Conservation (phyloP, 1,140 invertebrate species). For the Bradysia coprophila region DNA sequence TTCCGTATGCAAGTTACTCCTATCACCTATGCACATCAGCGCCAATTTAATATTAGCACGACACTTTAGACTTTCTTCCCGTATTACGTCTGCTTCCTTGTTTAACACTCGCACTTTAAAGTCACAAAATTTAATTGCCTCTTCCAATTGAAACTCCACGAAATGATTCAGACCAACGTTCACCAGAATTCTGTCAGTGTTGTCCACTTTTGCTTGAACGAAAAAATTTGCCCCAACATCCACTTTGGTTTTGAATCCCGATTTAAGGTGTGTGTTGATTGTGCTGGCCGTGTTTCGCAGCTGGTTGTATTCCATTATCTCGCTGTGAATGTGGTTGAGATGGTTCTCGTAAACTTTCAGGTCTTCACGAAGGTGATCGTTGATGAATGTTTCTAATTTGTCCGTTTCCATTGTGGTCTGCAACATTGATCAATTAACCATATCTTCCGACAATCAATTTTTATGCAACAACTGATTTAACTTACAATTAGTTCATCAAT, state of each 20-base stretch:
- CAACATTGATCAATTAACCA: no score
- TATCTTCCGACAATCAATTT: no score
- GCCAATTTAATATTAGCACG: slow-evolving; percentile 68
- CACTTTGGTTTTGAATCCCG: slow-evolving; percentile 57
- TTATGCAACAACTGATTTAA: no score
- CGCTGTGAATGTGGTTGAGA: slow-evolving; percentile 38
- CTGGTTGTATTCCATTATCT: slow-evolving; percentile 54
- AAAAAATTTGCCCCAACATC: slow-evolving; percentile 61
- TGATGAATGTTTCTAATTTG: slow-evolving; percentile 37
- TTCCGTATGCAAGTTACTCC: slow-evolving; percentile 22
- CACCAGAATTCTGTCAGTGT: slow-evolving; percentile 48
- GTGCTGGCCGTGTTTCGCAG: slow-evolving; percentile 41
- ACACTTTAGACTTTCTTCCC: slow-evolving; percentile 42
- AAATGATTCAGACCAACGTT: slow-evolving; percentile 56
- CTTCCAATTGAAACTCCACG: slow-evolving; percentile 48
- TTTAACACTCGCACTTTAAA: slow-evolving; percentile 45
- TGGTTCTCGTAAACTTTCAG: slow-evolving; percentile 34
- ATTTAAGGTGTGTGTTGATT: slow-evolving; percentile 28
- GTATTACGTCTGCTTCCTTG: slow-evolving; percentile 35
- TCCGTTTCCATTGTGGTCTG: background rate
- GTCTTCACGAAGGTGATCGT: slow-evolving; percentile 44
- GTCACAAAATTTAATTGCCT: slow-evolving; percentile 50
- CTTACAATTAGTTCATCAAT: no score
- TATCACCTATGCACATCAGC: slow-evolving; percentile 39
- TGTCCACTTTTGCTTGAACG: slow-evolving; percentile 45